Evolutionary conservation across 2,888 invertebrate genomes (phyloP), one percentile per base, ranked within the genome.

Genomic region (Ischnus inquisitorius): DNA sequence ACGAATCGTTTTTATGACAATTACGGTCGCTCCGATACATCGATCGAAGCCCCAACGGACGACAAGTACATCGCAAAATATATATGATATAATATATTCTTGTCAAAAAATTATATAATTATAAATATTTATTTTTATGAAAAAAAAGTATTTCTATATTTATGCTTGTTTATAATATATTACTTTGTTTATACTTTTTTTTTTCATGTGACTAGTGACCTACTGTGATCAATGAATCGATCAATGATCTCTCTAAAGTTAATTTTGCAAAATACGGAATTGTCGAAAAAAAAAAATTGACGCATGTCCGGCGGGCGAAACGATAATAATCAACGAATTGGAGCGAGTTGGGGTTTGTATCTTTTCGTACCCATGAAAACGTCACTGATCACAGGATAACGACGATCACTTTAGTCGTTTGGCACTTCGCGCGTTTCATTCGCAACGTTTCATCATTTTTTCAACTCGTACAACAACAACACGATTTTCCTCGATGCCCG

Each of bases 271-370:
- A 34, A 0, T 8, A 6, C 6, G 5, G 8, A 6, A 34, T 34
- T 46, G 1, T 46, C 12, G 14, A 46, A 2, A 5, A 39, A 39
- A 39, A 39, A 39, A 5, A 14, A 46, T 14, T 14, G 12, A 46
- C 43, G 43, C 14, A 28, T 14, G 14, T 60, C n/a, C 60, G 28
- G 14, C 54, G 34, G 25, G 3, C 25, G 43, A 19, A 48, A 14
- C 16, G 46, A 62, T 43, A 46, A 16, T 48, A 28, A 72, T 46
- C 25, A n/a, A 74, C 72, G 72, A 74, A 74, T 25, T 46, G 46
- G 34, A 48, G 62, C 60, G 72, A 62, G n/a, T 0, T n/a, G 28
- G 10, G 19, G 39, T n/a, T 4, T 28, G n/a, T 34, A 22, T 60
- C 43, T 62, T 14, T 57, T 2, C 28, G 8, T 74, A 74, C 46